Evolutionary conservation across 2,113 vertebrate species (phyloP).

Genomic region (Siniperca chuatsi): DNA sequence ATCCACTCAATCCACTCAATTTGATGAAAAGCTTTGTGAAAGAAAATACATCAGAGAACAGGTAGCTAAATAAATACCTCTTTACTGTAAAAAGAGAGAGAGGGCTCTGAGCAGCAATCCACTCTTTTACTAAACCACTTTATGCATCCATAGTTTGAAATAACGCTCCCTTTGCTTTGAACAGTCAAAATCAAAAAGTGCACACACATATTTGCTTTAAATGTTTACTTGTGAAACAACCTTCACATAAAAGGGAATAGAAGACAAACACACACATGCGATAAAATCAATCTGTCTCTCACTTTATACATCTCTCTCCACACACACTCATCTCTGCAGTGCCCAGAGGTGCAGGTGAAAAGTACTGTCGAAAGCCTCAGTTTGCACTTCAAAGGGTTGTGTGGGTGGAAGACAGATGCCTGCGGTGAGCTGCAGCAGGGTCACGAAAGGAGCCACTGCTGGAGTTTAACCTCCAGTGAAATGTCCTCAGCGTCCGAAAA

Average conservation of each 20-base stretch:
- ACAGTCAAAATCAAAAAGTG: not conserved
- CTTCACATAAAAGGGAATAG: not conserved
- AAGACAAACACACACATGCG: not conserved
- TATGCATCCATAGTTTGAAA: not conserved
- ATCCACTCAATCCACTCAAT: not conserved
- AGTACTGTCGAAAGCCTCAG: constrained; percentile 29
- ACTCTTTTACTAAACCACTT: not conserved
- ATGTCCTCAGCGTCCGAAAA: not conserved
- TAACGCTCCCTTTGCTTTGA: not conserved
- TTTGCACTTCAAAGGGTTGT: constrained; percentile 43
- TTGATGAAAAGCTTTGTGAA: not conserved
- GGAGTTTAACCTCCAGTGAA: constrained; percentile 28
- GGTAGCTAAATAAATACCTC: not conserved
- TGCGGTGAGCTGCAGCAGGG: not conserved
- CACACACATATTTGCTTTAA: not conserved
- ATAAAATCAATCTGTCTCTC: constrained; percentile 8
- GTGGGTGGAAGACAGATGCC: constrained; percentile 30
- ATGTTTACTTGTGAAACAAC: not conserved
- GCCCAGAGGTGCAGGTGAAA: constrained; percentile 48
- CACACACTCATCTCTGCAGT: not conserved
- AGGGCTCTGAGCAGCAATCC: not conserved
- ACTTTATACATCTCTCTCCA: not conserved
- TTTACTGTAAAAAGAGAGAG: not conserved
- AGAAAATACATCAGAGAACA: not conserved
- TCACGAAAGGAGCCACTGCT: constrained; percentile 18